Conservation (phyloP, 1,140 invertebrate genomes). For the Sycophila sp. region DNA sequence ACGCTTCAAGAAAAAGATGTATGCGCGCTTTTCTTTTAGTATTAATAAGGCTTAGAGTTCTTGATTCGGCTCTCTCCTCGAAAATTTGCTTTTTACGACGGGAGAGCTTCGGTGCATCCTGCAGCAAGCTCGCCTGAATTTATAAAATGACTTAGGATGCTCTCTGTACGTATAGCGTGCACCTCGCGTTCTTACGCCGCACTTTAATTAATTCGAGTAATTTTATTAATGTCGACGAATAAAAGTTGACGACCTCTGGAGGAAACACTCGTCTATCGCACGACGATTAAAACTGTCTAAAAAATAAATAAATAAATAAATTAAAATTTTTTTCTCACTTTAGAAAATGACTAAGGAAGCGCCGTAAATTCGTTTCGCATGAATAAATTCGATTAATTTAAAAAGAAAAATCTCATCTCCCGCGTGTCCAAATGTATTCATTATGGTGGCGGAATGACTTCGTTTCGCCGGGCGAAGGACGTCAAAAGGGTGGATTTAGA, state of each 20-base stretch:
- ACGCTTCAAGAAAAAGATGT: constrained; percentile 20
- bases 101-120: neutral
- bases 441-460: constrained; percentile 12
- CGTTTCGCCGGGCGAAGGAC: neutral
- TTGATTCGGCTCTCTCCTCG: constrained; percentile 1
- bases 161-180: too few relatives aligned
- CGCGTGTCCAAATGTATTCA: constrained; percentile 11
- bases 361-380: neutral
- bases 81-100: constrained; percentile 17
- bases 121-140: too few relatives aligned
- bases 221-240: too few relatives aligned
- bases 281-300: too few relatives aligned
- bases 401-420: neutral
- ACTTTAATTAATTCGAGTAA: too few relatives aligned
- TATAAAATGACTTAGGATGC: too few relatives aligned
- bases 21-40: constrained; percentile 22
- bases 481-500: constrained; percentile 24
- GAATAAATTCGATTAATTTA: constrained; percentile 2
- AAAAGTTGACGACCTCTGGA: too few relatives aligned
- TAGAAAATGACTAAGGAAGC: neutral
- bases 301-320: neutral
- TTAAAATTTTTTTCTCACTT: neutral
- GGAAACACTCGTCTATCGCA: too few relatives aligned
- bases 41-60: constrained; percentile 29
- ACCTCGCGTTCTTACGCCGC: too few relatives aligned